Evolutionary conservation across 2,113 vertebrate species (phyloP), one percentile per base, ranked within the genome.

Genomic region (Orientallactaga bullata): DNA sequence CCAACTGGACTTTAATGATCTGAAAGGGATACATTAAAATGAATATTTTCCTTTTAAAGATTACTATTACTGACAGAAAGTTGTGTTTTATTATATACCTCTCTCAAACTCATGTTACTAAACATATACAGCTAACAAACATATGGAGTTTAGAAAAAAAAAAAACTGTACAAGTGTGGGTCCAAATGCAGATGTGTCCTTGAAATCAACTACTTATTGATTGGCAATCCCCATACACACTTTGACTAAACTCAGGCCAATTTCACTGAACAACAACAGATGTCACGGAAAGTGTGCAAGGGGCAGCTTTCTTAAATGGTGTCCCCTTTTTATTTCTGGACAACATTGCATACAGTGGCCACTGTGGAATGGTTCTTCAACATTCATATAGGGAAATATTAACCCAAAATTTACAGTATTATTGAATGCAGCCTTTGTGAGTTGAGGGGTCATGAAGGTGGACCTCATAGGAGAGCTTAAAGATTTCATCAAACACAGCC

Each of bases 21-120:
- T 84, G 35, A 84, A 87, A 89, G 32, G 16, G 3, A 32, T 2
- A 37, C 20, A 81, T 77, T 85, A 95, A 95, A 37, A 96, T 55
- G 91, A 2, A 47, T 65, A 58, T 32, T 63, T 80, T 91, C 7
- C 20, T 51, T 71, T 68, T 80, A 66, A 90, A 85, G 21, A 68
- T 60, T 21, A 55, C 69, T 77, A 21, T 16, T 55, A 55, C 15
- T 55, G 26, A 39, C 2, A 89, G 20, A 60, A 71, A 35, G 18
- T 8, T 47, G 24, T 4, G 18, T 69, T 85, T 77, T 80, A 89
- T 51, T 12, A 55, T 9, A 37, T 17, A 1, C n/a, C n/a, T n/a
- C 71, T 66, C 30, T 63, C 1, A 3, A 21, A 42, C 18, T 76
- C 87, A 15, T 87, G 6, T 17, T 0, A 30, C 17, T 4, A 16